Evolutionary conservation across 92 coral and sea anemone genomes (phyloP).

Genomic region (Parazoanthus darwini): DNA sequence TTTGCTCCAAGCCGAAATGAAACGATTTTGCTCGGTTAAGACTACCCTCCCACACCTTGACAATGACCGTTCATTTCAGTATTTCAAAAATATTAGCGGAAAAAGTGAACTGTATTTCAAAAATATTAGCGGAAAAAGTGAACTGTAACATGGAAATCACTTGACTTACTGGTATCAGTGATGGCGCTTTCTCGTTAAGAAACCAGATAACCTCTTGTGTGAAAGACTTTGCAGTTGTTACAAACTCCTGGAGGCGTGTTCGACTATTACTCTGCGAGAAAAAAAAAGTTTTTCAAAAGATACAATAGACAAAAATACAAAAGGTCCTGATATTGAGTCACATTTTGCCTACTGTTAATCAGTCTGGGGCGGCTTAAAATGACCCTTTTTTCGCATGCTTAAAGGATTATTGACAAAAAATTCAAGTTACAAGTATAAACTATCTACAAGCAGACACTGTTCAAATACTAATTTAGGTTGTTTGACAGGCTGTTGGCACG

Average conservation of each 20-base stretch:
- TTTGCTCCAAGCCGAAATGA: too few relatives aligned
- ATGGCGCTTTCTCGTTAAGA: conserved; percentile 60
- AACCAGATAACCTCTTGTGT: conserved; percentile 79
- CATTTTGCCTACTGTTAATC: neutral
- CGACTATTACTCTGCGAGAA: conserved; percentile 60
- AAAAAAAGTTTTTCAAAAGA: neutral
- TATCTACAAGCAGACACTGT: neutral
- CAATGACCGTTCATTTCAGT: neutral
- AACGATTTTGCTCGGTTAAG: too few relatives aligned
- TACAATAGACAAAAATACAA: neutral
- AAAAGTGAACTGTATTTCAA: neutral
- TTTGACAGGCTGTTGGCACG: too few relatives aligned
- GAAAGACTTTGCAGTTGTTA: conserved; percentile 83
- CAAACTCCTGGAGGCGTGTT: conserved; percentile 83
- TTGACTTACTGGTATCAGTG: conserved; percentile 63
- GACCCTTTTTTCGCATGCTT: too few relatives aligned
- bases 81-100: neutral
- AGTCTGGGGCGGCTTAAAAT: neutral
- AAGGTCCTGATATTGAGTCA: neutral
- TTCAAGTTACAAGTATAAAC: neutral
- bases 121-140: neutral
- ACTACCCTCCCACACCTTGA: too few relatives aligned
- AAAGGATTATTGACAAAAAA: too few relatives aligned
- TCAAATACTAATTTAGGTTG: too few relatives aligned
- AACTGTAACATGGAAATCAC: neutral